These are phyloP conservation scores for Labia minor DNA, from an alignment of 2,888 invertebrate genomes.

Conservation along the genomic window DNA sequence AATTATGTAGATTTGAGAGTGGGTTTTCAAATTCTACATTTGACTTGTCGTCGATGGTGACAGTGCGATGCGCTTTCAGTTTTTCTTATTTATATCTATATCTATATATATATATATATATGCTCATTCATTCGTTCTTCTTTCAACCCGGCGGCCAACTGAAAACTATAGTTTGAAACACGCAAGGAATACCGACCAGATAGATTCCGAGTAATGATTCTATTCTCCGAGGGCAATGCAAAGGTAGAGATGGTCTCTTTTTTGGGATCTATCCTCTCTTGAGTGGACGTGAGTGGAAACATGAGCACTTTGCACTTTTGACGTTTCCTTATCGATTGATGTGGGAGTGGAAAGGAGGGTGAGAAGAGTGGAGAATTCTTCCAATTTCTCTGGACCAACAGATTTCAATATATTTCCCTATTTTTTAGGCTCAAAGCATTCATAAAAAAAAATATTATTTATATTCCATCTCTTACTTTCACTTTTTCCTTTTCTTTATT, in stretches of 20 bases:
- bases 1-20: too few relatives aligned
- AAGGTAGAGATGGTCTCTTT: background rate
- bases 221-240: background rate
- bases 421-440: background rate
- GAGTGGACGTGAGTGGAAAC: slow-evolving; percentile 13
- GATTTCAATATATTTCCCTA: slow-evolving; percentile 1
- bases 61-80: too few relatives aligned
- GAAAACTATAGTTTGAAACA: background rate
- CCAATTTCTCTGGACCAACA: slow-evolving; percentile 13
- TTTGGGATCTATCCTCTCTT: background rate
- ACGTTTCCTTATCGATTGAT: slow-evolving; percentile 1
- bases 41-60: too few relatives aligned
- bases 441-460: too few relatives aligned
- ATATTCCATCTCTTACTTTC: too few relatives aligned
- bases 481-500: too few relatives aligned
- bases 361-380: background rate
- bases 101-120: too few relatives aligned
- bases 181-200: slow-evolving; percentile 7
- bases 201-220: slow-evolving; percentile 8
- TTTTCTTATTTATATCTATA: too few relatives aligned
- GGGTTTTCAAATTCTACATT: too few relatives aligned
- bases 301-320: slow-evolving; percentile 7
- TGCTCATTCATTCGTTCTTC: too few relatives aligned
- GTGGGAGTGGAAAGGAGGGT: too few relatives aligned
- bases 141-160: background rate